Percentiles rank a stretch among this genome's conserved stretches.
These are phyloP conservation scores for Micromussa lordhowensis DNA, from an alignment of 92 coral and sea anemone species.

Conservation along the genomic window DNA sequence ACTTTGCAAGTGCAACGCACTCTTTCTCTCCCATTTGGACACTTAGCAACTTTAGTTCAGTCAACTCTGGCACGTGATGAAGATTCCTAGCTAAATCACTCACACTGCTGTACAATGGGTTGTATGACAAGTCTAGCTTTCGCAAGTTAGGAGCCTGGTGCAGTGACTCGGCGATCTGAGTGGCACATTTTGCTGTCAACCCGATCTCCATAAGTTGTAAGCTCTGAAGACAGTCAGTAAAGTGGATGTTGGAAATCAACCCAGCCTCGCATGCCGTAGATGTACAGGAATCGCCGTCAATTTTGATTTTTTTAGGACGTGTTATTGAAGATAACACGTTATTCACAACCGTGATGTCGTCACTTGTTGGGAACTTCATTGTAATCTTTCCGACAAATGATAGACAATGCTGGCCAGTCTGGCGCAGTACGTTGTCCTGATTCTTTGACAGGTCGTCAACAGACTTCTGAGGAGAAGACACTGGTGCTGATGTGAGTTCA, in stretches of 20 bases:
- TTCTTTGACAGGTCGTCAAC: constrained; percentile 2
- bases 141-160: background rate
- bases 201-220: background rate
- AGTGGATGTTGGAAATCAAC: background rate
- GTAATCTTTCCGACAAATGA: constrained; percentile 3
- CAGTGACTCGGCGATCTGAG: constrained; percentile 2
- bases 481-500: constrained; percentile 9
- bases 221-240: background rate
- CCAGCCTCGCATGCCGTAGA: background rate
- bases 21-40: background rate
- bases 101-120: background rate
- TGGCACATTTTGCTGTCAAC: background rate
- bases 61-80: background rate
- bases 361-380: background rate
- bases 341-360: background rate
- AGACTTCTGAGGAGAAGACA: background rate
- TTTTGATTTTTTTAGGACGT: background rate
- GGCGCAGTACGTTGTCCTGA: background rate
- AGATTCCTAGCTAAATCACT: background rate
- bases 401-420: background rate
- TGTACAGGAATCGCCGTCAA: background rate
- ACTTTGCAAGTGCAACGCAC: background rate
- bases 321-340: background rate
- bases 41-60: background rate
- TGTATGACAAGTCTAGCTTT: background rate